Evolutionary conservation across 1,140 invertebrate species (phyloP).

Genomic region (Rhizoglyphus robini): DNA sequence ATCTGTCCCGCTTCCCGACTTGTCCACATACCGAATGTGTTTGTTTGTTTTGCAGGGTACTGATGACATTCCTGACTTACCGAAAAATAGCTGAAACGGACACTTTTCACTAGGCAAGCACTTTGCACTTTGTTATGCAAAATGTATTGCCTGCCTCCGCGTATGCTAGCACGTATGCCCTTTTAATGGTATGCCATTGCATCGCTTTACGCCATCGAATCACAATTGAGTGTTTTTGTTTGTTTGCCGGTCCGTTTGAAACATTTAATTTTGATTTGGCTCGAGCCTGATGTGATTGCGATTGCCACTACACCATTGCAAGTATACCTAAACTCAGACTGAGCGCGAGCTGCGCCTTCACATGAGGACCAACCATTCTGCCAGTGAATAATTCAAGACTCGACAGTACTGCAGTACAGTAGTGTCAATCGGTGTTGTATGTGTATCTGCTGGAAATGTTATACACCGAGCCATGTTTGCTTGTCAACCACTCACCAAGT

Average conservation of each 20-base stretch:
- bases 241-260: neutral
- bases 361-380: neutral
- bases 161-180: too few relatives aligned
- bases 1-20: too few relatives aligned
- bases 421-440: neutral
- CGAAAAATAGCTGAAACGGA: conserved; percentile 45
- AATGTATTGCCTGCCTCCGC: neutral
- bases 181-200: too few relatives aligned
- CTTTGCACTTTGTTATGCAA: neutral
- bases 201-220: too few relatives aligned
- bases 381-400: neutral
- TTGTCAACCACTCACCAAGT: neutral
- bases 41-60: too few relatives aligned
- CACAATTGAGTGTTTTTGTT: neutral
- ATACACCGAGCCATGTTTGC: neutral
- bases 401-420: too few relatives aligned
- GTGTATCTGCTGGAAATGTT: neutral
- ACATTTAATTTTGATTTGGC: neutral
- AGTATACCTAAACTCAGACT: too few relatives aligned
- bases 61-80: conserved; percentile 74
- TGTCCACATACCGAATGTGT: too few relatives aligned
- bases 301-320: too few relatives aligned
- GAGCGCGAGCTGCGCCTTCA: too few relatives aligned
- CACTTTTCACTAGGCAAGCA: neutral
- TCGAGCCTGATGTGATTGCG: too few relatives aligned